Evolutionary conservation across 92 coral and sea anemone species (phyloP).

Genomic region (Anthopleura xanthogrammica): DNA sequence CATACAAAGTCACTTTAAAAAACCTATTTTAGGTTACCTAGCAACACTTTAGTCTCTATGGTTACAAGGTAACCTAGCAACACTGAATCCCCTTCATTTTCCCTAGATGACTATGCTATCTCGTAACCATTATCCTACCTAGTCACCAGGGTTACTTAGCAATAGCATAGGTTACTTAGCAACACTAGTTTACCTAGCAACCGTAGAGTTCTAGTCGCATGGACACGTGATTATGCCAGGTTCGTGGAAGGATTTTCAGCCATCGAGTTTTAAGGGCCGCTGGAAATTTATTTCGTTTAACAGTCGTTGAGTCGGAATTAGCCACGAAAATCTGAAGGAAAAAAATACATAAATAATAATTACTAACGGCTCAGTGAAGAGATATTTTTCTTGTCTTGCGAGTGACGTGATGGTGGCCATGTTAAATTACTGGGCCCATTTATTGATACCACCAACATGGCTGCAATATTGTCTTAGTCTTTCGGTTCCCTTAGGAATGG

Average conservation of each 20-base stretch:
- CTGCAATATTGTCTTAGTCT: too few relatives aligned
- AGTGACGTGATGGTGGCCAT: background rate
- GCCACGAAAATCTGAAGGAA: conserved; percentile 63
- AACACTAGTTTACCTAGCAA: conserved; percentile 35
- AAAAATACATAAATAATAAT: background rate
- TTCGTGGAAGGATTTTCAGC: conserved; percentile 69
- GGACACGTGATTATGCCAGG: conserved; percentile 76
- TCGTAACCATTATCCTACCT: conserved; percentile 1
- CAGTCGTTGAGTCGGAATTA: conserved; percentile 55
- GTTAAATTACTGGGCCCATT: background rate
- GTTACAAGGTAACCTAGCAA: background rate
- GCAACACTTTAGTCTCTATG: background rate
- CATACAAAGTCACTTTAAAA: background rate
- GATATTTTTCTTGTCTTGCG: too few relatives aligned
- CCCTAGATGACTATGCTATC: background rate
- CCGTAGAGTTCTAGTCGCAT: conserved; percentile 87
- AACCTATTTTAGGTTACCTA: background rate
- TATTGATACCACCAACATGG: too few relatives aligned
- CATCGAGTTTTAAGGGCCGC: conserved; percentile 73
- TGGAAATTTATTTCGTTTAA: conserved; percentile 53
- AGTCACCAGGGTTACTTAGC: background rate
- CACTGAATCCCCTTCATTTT: background rate
- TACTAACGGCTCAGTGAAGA: too few relatives aligned
- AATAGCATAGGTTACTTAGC: background rate
- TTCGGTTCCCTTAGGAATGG: background rate